Evolutionary conservation across 2,888 invertebrate genomes (phyloP).

Genomic region (Andrena trimmerana): DNA sequence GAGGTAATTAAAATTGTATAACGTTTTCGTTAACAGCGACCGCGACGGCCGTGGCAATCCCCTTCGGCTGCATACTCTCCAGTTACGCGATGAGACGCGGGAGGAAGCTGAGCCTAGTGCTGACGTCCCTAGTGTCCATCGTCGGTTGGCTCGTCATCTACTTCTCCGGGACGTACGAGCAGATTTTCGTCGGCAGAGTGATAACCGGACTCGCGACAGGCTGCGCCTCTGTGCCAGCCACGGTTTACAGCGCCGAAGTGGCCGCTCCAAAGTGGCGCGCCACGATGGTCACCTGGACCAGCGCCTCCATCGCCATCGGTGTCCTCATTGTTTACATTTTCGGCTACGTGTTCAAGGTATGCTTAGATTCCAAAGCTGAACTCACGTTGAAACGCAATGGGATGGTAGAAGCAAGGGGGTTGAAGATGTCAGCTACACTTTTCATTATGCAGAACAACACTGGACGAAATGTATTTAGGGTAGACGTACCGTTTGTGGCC

Average conservation of each 20-base stretch:
- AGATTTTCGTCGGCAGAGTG: constrained; percentile 85
- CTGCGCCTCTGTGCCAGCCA: constrained; percentile 86
- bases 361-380: too few relatives aligned
- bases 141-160: constrained; percentile 86
- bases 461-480: too few relatives aligned
- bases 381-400: too few relatives aligned
- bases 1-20: neutral
- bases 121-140: constrained; percentile 85
- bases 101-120: constrained; percentile 85
- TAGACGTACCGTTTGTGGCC: too few relatives aligned
- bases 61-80: constrained; percentile 86
- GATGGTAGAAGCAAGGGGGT: too few relatives aligned
- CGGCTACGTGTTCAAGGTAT: constrained; percentile 86
- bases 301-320: constrained; percentile 86
- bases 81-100: constrained; percentile 86
- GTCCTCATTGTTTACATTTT: constrained; percentile 86
- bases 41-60: constrained; percentile 86
- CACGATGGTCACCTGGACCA: constrained; percentile 87
- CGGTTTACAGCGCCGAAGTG: constrained; percentile 87
- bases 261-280: constrained; percentile 85
- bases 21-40: constrained; percentile 84
- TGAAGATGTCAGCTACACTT: too few relatives aligned
- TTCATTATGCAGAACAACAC: too few relatives aligned
- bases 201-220: constrained; percentile 86
- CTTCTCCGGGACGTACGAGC: constrained; percentile 81